Evolutionary conservation across 1,140 invertebrate species (phyloP), one percentile per base, ranked within the genome.

Genomic region (Fragariocoptes setiger): DNA sequence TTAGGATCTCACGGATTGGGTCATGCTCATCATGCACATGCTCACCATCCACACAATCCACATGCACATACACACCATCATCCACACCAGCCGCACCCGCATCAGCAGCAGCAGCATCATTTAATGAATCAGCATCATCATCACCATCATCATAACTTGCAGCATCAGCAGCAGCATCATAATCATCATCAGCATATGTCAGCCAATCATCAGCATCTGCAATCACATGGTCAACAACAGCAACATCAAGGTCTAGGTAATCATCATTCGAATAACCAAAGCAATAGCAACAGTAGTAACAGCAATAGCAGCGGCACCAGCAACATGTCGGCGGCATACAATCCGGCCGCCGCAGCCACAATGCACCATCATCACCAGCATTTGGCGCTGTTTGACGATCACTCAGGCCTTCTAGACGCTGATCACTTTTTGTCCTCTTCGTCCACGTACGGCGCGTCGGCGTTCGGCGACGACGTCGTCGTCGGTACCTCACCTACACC

Each of bases 1-100:
- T n/a, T n/a, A n/a, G n/a, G n/a, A n/a, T n/a, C n/a, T n/a, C n/a
- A n/a, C n/a, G n/a, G n/a, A n/a, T n/a, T n/a, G n/a, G n/a, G n/a
- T n/a, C n/a, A n/a, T n/a, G n/a, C n/a, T n/a, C n/a, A n/a, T n/a
- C n/a, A n/a, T n/a, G n/a, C n/a, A n/a, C n/a, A n/a, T n/a, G n/a
- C n/a, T n/a, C n/a, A n/a, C n/a, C n/a, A n/a, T n/a, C n/a, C n/a
- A n/a, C n/a, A n/a, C n/a, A n/a, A n/a, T n/a, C n/a, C n/a, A n/a
- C n/a, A n/a, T n/a, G 66, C 67, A 52, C 54, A 53, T 45, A 36
- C 21, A 20, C 38, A n/a, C 13, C 25, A 31, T n/a, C 25, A 8
- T n/a, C n/a, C 25, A 31, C 8, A 8, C 8, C 25, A 31, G 25
- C 25, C 8, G 25, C 25, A 31, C 8, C 25, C 8, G n/a, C 25